phyloP scores from a whole-genome alignment of 2,797 vertebrate genomes.

The Sarcoramphus papa region DNA sequence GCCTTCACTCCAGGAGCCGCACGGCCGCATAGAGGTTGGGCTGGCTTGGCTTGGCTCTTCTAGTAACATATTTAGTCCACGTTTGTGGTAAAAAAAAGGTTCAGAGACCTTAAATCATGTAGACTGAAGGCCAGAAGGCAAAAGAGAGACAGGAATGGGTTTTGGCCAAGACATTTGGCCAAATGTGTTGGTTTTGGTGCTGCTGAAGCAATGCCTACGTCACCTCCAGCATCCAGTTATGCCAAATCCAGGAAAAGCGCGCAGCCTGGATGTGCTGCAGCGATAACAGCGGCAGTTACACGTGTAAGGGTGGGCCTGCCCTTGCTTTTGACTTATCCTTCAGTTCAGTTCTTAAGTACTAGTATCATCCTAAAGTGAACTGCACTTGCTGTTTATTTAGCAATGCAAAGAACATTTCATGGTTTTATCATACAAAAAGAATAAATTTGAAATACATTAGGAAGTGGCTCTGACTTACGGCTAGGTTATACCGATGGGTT shows the following conservation, averaged over 20 bases:
- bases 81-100: neutral
- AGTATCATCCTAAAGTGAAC: neutral
- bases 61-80: rapidly evolving
- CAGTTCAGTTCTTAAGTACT: neutral
- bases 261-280: neutral
- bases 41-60: neutral
- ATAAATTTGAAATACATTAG: slow-evolving; percentile 47
- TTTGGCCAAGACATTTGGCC: neutral
- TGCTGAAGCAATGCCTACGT: neutral
- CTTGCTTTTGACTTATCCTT: neutral
- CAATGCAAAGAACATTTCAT: slow-evolving; percentile 10
- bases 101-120: neutral
- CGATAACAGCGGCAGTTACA: rapidly evolving
- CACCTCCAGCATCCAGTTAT: neutral
- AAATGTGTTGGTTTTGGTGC: neutral
- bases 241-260: neutral
- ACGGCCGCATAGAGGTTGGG: rapidly evolving
- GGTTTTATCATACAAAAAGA: slow-evolving; percentile 48
- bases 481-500: slow-evolving; percentile 46
- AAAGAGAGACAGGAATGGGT: neutral
- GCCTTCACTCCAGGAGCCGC: neutral
- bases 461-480: slow-evolving; percentile 35
- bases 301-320: rapidly evolving
- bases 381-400: neutral
- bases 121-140: neutral